Conservation (phyloP, 2,888 invertebrate species). For the Synanthedon tipuliformis region DNA sequence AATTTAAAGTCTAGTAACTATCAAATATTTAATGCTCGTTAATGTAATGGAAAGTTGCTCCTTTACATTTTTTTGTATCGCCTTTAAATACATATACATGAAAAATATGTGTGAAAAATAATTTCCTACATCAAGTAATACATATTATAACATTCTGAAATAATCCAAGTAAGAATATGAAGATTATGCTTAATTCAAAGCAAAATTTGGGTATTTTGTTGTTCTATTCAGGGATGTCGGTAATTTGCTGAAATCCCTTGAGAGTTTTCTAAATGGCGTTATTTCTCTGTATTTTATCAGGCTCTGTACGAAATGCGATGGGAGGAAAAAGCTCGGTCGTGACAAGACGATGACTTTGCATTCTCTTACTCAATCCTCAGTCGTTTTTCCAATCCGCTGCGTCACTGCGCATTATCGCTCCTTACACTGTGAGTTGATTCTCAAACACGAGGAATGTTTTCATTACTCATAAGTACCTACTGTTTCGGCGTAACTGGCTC, state of each 20-base stretch:
- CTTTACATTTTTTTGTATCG: too few species aligned
- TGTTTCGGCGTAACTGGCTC: neutral
- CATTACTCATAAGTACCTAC: neutral
- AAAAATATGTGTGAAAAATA: too few species aligned
- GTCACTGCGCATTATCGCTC: conserved; percentile 8
- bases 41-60: too few species aligned
- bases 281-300: conserved; percentile 1
- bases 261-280: conserved; percentile 2
- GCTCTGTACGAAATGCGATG: neutral
- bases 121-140: too few species aligned
- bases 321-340: conserved; percentile 1
- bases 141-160: too few species aligned
- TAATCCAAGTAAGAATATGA: too few species aligned
- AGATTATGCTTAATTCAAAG: too few species aligned
- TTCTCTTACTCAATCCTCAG: neutral
- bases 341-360: conserved; percentile 5
- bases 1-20: too few species aligned
- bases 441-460: neutral
- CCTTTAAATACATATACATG: too few species aligned
- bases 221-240: conserved; percentile 4
- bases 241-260: conserved; percentile 1
- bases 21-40: too few species aligned
- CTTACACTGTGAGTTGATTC: neutral
- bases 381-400: conserved; percentile 2
- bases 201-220: neutral